Base-by-base conservation (phyloP, 2,888 invertebrate genomes). In the Flexamia atlantica region DNA sequence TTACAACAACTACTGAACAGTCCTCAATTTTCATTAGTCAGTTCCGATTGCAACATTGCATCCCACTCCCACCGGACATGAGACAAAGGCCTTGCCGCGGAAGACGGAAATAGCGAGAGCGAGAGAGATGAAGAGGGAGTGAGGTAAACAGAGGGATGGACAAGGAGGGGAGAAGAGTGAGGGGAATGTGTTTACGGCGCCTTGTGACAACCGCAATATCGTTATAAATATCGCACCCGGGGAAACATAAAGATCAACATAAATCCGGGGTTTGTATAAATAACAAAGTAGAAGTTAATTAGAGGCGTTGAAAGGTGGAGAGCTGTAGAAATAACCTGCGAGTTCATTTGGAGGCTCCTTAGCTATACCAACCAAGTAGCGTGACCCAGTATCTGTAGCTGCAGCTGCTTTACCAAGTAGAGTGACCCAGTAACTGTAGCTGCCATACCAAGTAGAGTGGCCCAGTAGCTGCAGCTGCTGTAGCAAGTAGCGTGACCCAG, bases 221-320 rank as follows among this genome's bases (percentile, higher is more conserved):
- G 76, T 40, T 76, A 76, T 76, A 76, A 76, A 76, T 76, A 76
- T 76, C 23, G 50, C 40, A 12, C 25, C n/a, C 36, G 40, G 76
- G 25, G 46, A 76, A 76, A 76, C 76, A 76, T 76, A 76, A 76
- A 76, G 76, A 46, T 76, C 76, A 46, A 76, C 76, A 76, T 76
- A 76, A 76, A 76, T 76, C 76, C 40, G 50, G 28, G 28, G 50
- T 76, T 76, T 76, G 76, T 76, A 76, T 76, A 76, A 76, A 76
- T 76, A 76, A 76, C 76, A 46, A 76, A 76, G 76, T 76, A 76
- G 46, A 76, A 23, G 72, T 23, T 76, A 76, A 76, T 76, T 76
- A 76, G 76, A 76, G 28, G 76, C 23, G 76, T 23, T 46, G 76
- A 76, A 36, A 76, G 46, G 76, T 28, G 36, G 28, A 76, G 76